phyloP scores from a whole-genome alignment of 2,888 invertebrate genomes.

The Stenotaenia linearis region DNA sequence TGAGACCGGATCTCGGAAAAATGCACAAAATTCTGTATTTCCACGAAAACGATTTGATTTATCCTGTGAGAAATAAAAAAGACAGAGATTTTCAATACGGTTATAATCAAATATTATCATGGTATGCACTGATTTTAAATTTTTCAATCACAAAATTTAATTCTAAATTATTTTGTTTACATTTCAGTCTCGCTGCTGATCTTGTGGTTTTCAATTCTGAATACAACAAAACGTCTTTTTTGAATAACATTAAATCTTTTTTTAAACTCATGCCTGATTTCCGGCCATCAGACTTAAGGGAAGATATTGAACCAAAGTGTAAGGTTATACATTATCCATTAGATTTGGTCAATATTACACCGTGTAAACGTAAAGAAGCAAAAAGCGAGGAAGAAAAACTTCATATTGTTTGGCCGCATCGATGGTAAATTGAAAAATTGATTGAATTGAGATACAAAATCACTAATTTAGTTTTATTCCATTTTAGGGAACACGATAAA shows the following conservation, averaged over 20 bases:
- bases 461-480: too few species aligned
- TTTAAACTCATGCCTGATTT: constrained; percentile 62
- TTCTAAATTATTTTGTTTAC: constrained; percentile 34
- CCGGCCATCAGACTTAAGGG: constrained; percentile 54
- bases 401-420: constrained; percentile 67
- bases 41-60: constrained; percentile 70
- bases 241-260: constrained; percentile 56
- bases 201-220: constrained; percentile 63
- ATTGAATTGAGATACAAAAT: too few species aligned
- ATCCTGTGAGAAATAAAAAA: constrained; percentile 61
- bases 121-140: constrained; percentile 50
- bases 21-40: constrained; percentile 65
- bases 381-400: constrained; percentile 38
- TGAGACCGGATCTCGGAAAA: constrained; percentile 58
- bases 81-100: constrained; percentile 69
- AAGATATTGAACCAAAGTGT: constrained; percentile 57
- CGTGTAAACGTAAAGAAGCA: too few species aligned
- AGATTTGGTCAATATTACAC: constrained; percentile 18
- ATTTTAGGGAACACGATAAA: constrained; percentile 64
- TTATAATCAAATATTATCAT: constrained; percentile 65
- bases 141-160: background rate
- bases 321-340: constrained; percentile 60
- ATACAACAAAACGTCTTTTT: constrained; percentile 63
- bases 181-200: constrained; percentile 61
- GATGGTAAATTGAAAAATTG: constrained; percentile 52